These are phyloP conservation scores for Sebastolobus altivelis DNA, from an alignment of 2,797 vertebrate species.

Conservation along the genomic window DNA sequence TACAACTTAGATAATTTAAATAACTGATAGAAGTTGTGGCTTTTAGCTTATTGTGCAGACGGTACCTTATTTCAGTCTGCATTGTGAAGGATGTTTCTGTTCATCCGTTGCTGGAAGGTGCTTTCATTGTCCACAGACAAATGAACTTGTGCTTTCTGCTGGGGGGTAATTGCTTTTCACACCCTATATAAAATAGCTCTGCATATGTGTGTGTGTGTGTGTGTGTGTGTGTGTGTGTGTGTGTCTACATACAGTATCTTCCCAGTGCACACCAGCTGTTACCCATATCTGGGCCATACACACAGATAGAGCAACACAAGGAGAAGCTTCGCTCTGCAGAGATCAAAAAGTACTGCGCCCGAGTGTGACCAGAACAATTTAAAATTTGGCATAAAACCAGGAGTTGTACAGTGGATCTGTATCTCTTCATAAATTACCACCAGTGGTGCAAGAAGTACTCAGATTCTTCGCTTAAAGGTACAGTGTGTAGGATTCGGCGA, in stretches of 20 bases:
- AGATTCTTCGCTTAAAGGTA: too few relatives aligned
- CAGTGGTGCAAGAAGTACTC: neutral
- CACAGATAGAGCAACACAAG: constrained; percentile 19
- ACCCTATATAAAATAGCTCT: constrained; percentile 41
- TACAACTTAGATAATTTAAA: constrained; percentile 54
- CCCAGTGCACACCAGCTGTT: constrained; percentile 58
- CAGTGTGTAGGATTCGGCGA: too few relatives aligned
- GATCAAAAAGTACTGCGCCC: neutral
- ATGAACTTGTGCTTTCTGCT: constrained; percentile 29
- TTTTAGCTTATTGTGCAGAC: constrained; percentile 22
- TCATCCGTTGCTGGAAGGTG: neutral
- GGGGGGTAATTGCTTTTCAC: constrained; percentile 56
- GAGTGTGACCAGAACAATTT: neutral
- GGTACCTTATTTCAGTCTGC: neutral
- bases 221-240: constrained; percentile 19
- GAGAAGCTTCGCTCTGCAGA: neutral
- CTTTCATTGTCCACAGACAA: constrained; percentile 30
- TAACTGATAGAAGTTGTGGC: constrained; percentile 35
- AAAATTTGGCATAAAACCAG: neutral
- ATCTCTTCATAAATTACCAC: neutral
- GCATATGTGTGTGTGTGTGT: neutral
- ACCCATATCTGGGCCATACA: neutral
- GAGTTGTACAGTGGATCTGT: neutral
- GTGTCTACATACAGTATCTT: constrained; percentile 29
- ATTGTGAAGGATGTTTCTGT: constrained; percentile 15